Conservation (phyloP, 2,888 invertebrate genomes). For the Calameuta pallipes region DNA sequence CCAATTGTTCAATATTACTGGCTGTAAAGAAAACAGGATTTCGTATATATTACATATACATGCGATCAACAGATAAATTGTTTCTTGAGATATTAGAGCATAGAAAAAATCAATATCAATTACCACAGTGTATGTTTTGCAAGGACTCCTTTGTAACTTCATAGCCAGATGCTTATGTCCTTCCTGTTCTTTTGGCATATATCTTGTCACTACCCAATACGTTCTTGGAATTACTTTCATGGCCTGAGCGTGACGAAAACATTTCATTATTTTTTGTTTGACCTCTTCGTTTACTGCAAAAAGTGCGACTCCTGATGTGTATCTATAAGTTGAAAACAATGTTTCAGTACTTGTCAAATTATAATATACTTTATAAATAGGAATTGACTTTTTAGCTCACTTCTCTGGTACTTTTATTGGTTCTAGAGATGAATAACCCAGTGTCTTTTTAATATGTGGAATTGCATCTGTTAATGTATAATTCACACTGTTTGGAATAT, state of each 20-base stretch:
- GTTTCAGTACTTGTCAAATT: no score
- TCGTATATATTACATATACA: neutral
- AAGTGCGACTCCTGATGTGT: conserved; percentile 41
- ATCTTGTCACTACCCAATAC: conserved; percentile 43
- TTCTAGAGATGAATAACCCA: conserved; percentile 35
- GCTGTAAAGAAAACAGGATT: conserved; percentile 35
- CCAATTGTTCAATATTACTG: conserved; percentile 39
- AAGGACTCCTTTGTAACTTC: conserved; percentile 9
- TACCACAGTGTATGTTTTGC: conserved; percentile 5
- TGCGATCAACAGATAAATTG: neutral
- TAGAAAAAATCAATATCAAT: neutral
- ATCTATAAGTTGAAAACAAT: conserved; percentile 30
- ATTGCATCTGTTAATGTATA: conserved; percentile 40
- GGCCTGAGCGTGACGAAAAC: conserved; percentile 20
- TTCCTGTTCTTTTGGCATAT: conserved; percentile 26
- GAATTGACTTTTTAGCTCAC: conserved; percentile 25
- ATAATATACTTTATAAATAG: neutral
- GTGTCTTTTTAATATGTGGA: conserved; percentile 33
- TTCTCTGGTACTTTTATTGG: conserved; percentile 39
- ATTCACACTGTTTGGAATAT: conserved; percentile 29
- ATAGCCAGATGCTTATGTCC: conserved; percentile 38
- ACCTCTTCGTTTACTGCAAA: conserved; percentile 30
- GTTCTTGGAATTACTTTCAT: conserved; percentile 24
- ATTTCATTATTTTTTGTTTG: conserved; percentile 22
- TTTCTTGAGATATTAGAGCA: no score